These are phyloP conservation scores for Vicugna pacos DNA, from an alignment of 2,113 vertebrate species.

Conservation along the genomic window DNA sequence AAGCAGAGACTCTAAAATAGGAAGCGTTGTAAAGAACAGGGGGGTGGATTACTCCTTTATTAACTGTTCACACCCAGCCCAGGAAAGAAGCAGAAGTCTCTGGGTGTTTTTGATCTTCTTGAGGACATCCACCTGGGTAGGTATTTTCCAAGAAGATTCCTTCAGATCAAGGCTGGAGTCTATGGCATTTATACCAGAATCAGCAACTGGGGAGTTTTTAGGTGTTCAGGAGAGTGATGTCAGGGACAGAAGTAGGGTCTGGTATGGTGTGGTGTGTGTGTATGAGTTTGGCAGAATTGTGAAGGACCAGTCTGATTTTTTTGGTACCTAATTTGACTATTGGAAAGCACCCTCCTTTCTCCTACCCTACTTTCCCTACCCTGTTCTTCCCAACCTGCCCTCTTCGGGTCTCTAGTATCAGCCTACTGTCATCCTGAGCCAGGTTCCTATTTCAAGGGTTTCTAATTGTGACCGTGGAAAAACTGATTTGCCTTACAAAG, in stretches of 20 bases:
- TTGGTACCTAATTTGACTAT: background rate
- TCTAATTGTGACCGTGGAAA: background rate
- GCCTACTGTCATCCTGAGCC: background rate
- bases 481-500: background rate
- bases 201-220: background rate
- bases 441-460: background rate
- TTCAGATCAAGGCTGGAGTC: background rate
- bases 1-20: constrained; percentile 29
- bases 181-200: background rate
- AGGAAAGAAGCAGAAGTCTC: background rate
- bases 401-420: background rate
- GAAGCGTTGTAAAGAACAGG: background rate
- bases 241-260: background rate
- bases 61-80: background rate
- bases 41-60: background rate
- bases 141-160: background rate
- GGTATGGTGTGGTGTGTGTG: background rate
- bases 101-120: background rate
- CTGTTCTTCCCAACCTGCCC: background rate
- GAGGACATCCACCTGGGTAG: too few species aligned
- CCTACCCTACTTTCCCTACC: background rate
- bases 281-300: background rate
- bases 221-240: background rate
- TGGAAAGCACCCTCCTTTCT: background rate
- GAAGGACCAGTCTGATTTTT: background rate